phyloP scores from a whole-genome alignment of 92 coral and sea anemone genomes.

The Micromussa lordhowensis region DNA sequence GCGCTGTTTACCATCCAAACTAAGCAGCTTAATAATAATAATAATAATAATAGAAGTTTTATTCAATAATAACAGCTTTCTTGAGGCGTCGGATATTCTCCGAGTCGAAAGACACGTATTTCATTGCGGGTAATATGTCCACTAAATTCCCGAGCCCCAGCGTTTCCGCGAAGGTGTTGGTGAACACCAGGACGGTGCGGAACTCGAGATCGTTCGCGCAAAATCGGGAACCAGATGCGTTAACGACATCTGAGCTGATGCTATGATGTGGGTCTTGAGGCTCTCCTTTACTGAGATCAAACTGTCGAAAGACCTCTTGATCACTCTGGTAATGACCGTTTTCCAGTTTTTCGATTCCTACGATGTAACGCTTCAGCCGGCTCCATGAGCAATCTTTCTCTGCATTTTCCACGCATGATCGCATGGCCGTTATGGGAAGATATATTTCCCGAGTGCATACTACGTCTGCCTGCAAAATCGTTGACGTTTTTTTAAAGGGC shows the following conservation, averaged over 20 bases:
- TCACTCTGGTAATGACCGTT: conserved; percentile 59
- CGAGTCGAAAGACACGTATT: conserved; percentile 64
- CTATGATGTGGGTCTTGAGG: conserved; percentile 54
- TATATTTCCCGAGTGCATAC: conserved; percentile 62
- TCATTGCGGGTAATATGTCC: conserved; percentile 72
- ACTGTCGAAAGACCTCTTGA: conserved; percentile 52
- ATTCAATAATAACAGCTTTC: conserved; percentile 35
- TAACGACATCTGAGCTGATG: conserved; percentile 60
- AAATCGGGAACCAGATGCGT: conserved; percentile 72
- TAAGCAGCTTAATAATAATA: no score
- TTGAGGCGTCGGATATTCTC: conserved; percentile 59
- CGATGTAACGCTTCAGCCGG: conserved; percentile 68
- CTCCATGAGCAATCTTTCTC: conserved; percentile 71
- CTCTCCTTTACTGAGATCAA: conserved; percentile 42
- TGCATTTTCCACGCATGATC: conserved; percentile 71
- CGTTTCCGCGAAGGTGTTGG: conserved; percentile 59
- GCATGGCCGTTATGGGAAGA: conserved; percentile 70
- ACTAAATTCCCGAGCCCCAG: conserved; percentile 69
- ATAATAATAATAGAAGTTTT: not conserved
- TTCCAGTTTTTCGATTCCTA: conserved; percentile 58
- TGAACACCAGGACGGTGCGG: conserved; percentile 39
- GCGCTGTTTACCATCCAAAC: not conserved
- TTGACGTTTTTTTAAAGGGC: conserved; percentile 64
- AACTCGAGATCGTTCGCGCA: conserved; percentile 58
- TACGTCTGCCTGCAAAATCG: conserved; percentile 81